A percentile compares a stretch with the other conserved stretches of the same genome.
Conservation (phyloP, 2,797 vertebrate genomes). For the Octomys mimax region DNA sequence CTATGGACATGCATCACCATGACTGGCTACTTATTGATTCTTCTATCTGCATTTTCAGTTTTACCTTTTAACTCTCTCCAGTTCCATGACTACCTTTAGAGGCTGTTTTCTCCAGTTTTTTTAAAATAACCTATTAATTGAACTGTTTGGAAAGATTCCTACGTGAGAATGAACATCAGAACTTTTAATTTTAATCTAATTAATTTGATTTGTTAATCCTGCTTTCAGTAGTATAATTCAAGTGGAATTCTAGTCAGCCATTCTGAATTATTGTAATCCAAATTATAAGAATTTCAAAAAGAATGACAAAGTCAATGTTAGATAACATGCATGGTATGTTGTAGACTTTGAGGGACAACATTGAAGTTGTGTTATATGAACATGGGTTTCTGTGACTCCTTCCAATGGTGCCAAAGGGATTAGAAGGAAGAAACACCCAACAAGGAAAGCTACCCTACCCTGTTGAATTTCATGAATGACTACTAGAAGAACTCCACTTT, state of each 20-base stretch:
- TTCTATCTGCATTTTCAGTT: conserved; percentile 50
- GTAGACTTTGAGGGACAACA: conserved; percentile 50
- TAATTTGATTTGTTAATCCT: conserved; percentile 51
- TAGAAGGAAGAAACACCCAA: not conserved
- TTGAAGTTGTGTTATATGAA: conserved; percentile 12
- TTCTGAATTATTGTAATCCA: conserved; percentile 53
- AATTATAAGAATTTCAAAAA: conserved; percentile 53
- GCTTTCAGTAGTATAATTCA: conserved; percentile 45
- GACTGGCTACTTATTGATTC: not conserved
- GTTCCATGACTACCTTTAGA: not conserved
- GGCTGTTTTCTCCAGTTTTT: conserved; percentile 11
- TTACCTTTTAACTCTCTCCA: conserved; percentile 45
- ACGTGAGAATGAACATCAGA: not conserved
- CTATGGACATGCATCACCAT: not conserved
- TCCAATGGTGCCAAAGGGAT: not conserved
- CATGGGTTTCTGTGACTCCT: conserved; percentile 23
- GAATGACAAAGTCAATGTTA: conserved; percentile 30
- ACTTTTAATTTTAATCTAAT: conserved; percentile 60
- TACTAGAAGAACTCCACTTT: not conserved
- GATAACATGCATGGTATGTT: conserved; percentile 49
- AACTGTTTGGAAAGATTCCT: conserved; percentile 52
- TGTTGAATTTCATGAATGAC: not conserved
- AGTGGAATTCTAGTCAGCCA: not conserved
- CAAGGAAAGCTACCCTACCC: not conserved
- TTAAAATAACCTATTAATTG: conserved; percentile 9